A percentile compares a stretch with the other conserved stretches of the same genome.
These are phyloP conservation scores for Empidonax traillii DNA, from an alignment of 2,113 vertebrate genomes.

Conservation along the genomic window DNA sequence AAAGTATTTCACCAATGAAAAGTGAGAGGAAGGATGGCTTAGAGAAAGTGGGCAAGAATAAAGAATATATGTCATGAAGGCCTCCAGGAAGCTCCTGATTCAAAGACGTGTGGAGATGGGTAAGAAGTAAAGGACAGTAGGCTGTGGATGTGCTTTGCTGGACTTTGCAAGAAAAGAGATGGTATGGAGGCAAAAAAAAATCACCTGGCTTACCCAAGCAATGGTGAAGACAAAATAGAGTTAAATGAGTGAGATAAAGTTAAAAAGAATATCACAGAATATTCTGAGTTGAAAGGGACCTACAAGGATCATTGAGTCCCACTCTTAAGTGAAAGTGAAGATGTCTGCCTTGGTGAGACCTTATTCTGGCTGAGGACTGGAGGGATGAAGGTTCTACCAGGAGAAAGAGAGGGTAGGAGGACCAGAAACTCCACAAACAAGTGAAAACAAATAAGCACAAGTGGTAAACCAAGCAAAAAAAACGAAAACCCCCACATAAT, in stretches of 20 bases:
- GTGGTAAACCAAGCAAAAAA: fast-evolving
- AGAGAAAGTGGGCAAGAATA: not conserved
- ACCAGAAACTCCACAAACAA: not conserved
- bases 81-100: not conserved
- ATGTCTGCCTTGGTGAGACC: not conserved
- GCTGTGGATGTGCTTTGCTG: not conserved
- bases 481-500: no score
- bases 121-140: not conserved
- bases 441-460: not conserved
- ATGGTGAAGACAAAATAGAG: not conserved
- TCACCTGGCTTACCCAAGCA: not conserved
- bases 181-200: fast-evolving
- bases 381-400: not conserved
- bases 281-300: no score
- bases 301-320: no score
- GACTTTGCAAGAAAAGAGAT: not conserved
- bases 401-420: not conserved
- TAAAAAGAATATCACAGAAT: not conserved
- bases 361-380: not conserved
- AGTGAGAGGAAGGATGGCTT: not conserved
- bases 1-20: not conserved
- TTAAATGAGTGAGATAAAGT: not conserved
- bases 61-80: not conserved
- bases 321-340: not conserved
- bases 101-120: not conserved